phyloP scores from a whole-genome alignment of 2,113 vertebrate genomes.

The Otocyon megalotis region DNA sequence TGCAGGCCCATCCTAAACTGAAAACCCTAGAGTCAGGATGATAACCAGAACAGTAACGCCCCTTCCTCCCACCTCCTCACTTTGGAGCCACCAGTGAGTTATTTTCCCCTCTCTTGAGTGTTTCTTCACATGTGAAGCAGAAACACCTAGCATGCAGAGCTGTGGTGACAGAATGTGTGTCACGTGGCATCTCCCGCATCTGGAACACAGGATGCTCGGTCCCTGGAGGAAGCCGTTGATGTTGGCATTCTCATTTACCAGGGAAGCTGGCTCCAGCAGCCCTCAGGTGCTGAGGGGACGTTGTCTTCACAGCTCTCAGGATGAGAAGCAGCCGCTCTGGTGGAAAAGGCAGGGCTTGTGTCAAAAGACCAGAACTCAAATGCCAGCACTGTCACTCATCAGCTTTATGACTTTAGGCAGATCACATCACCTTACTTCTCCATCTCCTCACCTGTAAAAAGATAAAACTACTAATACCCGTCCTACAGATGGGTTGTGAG shows the following conservation, averaged over 20 bases:
- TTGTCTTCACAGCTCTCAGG: background rate
- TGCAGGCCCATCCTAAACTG: background rate
- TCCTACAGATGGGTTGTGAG: background rate
- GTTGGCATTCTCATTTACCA: background rate
- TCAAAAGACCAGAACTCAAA: background rate
- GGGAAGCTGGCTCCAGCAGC: background rate
- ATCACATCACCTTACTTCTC: background rate
- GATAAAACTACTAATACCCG: background rate
- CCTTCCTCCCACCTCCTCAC: background rate
- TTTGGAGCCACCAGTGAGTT: background rate
- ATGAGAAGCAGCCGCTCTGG: background rate
- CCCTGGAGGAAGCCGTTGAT: background rate
- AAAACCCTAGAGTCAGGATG: background rate
- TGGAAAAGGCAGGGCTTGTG: background rate
- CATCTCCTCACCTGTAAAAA: background rate
- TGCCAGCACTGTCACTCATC: background rate
- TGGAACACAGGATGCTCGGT: too few relatives aligned
- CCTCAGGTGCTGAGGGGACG: too few relatives aligned
- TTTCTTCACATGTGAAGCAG: background rate
- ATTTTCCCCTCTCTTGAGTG: background rate
- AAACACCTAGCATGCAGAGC: background rate
- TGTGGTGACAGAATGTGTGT: background rate
- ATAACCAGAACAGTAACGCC: background rate
- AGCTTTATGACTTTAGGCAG: background rate
- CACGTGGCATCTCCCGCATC: rapidly evolving